Evolutionary conservation across 2,888 invertebrate genomes (phyloP).

Genomic region (Perizoma affinitatum): DNA sequence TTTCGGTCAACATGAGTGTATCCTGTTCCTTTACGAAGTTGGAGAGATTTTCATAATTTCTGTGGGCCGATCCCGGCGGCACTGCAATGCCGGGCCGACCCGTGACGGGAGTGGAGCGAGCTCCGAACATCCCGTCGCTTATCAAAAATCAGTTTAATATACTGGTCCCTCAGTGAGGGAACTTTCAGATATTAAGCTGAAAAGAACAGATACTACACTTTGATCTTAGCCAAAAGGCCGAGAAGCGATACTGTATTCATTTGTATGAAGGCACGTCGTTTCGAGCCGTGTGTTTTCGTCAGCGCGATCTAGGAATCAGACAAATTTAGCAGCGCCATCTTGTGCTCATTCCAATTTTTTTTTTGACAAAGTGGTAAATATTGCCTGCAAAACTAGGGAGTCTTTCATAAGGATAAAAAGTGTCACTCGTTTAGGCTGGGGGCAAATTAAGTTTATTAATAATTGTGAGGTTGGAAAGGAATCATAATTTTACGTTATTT

Average conservation of each 20-base stretch:
- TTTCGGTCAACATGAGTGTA: too few relatives aligned
- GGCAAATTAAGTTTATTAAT: too few relatives aligned
- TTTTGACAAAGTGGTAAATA: too few relatives aligned
- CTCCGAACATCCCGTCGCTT: slow-evolving; percentile 12
- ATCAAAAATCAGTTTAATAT: slow-evolving; percentile 11
- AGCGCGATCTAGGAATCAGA: slow-evolving; percentile 3
- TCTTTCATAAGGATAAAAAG: too few relatives aligned
- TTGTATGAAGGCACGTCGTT: background rate
- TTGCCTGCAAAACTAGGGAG: too few relatives aligned
- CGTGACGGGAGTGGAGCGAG: slow-evolving; percentile 13
- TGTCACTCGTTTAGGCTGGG: too few relatives aligned
- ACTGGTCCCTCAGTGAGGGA: slow-evolving; percentile 13
- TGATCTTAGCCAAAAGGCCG: slow-evolving; percentile 13
- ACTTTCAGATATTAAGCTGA: slow-evolving; percentile 13
- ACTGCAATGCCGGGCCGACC: slow-evolving; percentile 13
- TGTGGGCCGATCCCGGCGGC: slow-evolving; percentile 13
- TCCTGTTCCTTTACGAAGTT: too few relatives aligned
- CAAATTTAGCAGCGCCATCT: slow-evolving; percentile 6
- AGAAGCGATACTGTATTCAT: slow-evolving; percentile 1
- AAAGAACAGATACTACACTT: slow-evolving; percentile 13
- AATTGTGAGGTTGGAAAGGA: too few relatives aligned
- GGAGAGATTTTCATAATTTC: slow-evolving; percentile 1
- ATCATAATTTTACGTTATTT: too few relatives aligned
- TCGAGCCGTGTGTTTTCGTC: slow-evolving; percentile 4
- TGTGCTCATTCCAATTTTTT: slow-evolving; percentile 1